Base-by-base conservation (phyloP, 1,140 invertebrate species). In the Pseudomyrmex gracilis region DNA sequence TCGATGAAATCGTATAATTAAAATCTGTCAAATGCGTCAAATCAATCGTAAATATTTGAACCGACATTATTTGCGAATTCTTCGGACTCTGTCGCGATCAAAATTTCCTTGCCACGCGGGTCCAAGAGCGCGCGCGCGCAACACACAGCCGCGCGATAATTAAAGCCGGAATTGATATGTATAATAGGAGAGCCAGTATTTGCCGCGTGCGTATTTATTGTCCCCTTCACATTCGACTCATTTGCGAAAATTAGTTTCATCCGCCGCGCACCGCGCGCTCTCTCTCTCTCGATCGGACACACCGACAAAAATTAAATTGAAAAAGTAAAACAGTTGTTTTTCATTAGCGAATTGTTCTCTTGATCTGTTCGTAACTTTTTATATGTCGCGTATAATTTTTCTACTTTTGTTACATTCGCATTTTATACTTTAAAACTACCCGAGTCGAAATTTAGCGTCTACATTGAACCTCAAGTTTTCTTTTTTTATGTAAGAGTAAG, bases 1-100 rank as follows among this genome's bases (percentile, higher is more conserved):
- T 34, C 34, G n/a, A 60, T 82, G 17, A 82, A 86, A 85, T 85
- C 53, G 51, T 74, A 73, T 88, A 88, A 86, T 88, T 87, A 87
- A 88, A 88, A 84, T 83, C 66, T 68, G 51, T 78, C 57, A 60
- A 78, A 85, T 80, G 58, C 53, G 45, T 73, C 82, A 51, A 61
- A 84, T 63, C 55, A 77, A 86, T 60, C 34, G 64, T 53, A 86
- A 86, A 86, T 71, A 71, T 86, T 86, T 84, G 82, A 64, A 9
- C 34, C 55, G 15, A 45, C 24, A 51, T 85, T 84, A 86, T 86
- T 86, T 78, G 80, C 58, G 20, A 68, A 84, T 84, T 86, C 85
- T 86, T 86, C 66, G 68, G 15, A 51, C 17, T 24, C 51, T 10
- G 43, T 55, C 34, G 51, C 67, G 15, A 12, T 3, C 22, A 51